Conservation (phyloP, 2,113 vertebrate species). For the Camelus bactrianus region DNA sequence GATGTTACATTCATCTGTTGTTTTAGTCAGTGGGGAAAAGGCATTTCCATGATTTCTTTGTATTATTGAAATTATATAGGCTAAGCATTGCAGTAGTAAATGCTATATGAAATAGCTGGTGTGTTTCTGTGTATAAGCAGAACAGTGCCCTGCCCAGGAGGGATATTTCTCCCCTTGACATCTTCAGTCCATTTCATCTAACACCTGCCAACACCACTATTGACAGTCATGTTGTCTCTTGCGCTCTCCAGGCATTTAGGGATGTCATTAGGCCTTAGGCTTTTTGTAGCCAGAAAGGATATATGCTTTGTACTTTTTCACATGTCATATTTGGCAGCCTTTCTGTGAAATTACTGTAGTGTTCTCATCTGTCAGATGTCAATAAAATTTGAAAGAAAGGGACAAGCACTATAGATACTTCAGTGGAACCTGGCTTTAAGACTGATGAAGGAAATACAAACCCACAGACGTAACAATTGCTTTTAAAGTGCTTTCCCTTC, state of each 20-base stretch:
- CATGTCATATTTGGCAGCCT: slow-evolving; percentile 50
- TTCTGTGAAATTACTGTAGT: slow-evolving; percentile 60
- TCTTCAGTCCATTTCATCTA: slow-evolving; percentile 14
- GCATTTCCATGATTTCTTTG: neutral
- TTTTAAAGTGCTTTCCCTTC: neutral
- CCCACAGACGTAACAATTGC: neutral
- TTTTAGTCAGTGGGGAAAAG: neutral
- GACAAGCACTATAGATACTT: neutral
- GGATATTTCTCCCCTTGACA: neutral
- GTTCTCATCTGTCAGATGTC: slow-evolving; percentile 59
- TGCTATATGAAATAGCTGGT: neutral
- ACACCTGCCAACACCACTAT: neutral
- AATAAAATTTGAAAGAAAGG: slow-evolving; percentile 55
- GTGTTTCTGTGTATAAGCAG: neutral
- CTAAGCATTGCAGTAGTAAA: neutral
- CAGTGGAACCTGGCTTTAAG: neutral
- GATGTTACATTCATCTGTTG: neutral
- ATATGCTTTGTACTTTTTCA: slow-evolving; percentile 40
- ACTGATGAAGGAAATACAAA: neutral
- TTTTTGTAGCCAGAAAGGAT: slow-evolving; percentile 50
- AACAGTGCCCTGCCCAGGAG: neutral
- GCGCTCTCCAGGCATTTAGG: slow-evolving; percentile 30
- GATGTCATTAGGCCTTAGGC: slow-evolving; percentile 49
- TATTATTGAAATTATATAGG: neutral
- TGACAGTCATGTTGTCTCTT: slow-evolving; percentile 12